These are phyloP conservation scores for Lacanobia oleracea DNA, from an alignment of 2,888 invertebrate species.

Conservation along the genomic window DNA sequence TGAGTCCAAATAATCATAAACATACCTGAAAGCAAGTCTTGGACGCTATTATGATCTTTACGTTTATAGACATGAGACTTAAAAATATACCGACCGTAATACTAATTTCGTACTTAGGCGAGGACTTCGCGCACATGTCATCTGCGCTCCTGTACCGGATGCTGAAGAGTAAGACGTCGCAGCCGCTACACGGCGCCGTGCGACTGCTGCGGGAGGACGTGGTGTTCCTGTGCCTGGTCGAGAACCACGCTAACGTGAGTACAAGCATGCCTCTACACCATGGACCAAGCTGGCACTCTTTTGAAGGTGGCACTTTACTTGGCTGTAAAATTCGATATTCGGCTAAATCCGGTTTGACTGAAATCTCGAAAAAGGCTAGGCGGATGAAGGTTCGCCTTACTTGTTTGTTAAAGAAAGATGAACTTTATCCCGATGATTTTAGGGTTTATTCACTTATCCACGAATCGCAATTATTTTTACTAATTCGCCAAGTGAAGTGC, in stretches of 20 bases:
- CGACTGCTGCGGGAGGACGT: conserved; percentile 97
- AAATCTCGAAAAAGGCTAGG: too few species aligned
- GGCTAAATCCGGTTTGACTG: too few species aligned
- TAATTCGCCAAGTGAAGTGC: neutral
- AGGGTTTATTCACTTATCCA: too few species aligned
- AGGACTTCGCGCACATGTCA: conserved; percentile 98
- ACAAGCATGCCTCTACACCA: conserved; percentile 47
- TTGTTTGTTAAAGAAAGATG: too few species aligned
- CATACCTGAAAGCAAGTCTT: neutral
- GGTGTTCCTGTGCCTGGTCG: conserved; percentile 97
- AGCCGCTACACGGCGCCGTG: conserved; percentile 97
- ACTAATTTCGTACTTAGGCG: conserved; percentile 86
- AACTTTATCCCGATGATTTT: too few species aligned
- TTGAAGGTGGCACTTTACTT: neutral
- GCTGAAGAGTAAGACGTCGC: conserved; percentile 97
- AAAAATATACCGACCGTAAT: neutral
- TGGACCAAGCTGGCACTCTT: neutral
- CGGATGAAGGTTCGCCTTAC: too few species aligned
- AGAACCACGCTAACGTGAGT: conserved; percentile 96
- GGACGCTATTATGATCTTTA: neutral
- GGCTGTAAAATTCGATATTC: too few species aligned
- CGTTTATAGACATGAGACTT: neutral
- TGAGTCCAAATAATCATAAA: neutral
- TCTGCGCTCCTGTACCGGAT: conserved; percentile 97
- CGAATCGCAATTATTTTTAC: too few species aligned